Evolutionary conservation across 2,797 vertebrate genomes (phyloP).

Genomic region (Sebastolobus alascanus): DNA sequence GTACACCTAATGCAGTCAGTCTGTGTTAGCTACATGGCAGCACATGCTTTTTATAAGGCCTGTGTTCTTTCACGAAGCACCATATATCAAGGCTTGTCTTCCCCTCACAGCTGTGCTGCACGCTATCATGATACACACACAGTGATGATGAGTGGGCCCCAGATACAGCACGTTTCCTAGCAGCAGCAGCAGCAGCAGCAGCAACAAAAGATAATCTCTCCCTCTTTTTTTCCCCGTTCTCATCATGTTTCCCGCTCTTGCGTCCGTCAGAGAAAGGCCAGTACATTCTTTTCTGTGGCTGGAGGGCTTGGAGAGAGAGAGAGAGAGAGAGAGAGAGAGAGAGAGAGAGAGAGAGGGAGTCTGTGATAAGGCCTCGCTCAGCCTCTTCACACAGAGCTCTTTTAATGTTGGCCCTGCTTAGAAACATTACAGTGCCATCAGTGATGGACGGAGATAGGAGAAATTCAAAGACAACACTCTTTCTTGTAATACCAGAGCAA

Average conservation of each 20-base stretch:
- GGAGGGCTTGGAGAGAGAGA: not conserved
- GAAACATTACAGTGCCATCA: constrained; percentile 3
- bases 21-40: not conserved
- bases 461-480: not conserved
- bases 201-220: not conserved
- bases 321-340: not conserved
- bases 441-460: not conserved
- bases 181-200: constrained; percentile 15
- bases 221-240: not conserved
- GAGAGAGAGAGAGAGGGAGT: not conserved
- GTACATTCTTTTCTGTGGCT: not conserved
- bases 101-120: constrained; percentile 10
- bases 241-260: not conserved
- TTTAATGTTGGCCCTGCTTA: not conserved
- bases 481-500: not conserved
- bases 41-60: not conserved
- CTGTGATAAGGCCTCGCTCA: constrained; percentile 11
- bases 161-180: constrained; percentile 22
- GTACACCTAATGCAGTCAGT: not conserved
- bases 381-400: constrained; percentile 12
- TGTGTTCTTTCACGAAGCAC: not conserved
- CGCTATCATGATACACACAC: not conserved
- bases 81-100: constrained; percentile 3
- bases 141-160: constrained; percentile 1
- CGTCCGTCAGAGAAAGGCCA: not conserved